Conservation (phyloP, 2,797 vertebrate species). For the Momotus momota region DNA sequence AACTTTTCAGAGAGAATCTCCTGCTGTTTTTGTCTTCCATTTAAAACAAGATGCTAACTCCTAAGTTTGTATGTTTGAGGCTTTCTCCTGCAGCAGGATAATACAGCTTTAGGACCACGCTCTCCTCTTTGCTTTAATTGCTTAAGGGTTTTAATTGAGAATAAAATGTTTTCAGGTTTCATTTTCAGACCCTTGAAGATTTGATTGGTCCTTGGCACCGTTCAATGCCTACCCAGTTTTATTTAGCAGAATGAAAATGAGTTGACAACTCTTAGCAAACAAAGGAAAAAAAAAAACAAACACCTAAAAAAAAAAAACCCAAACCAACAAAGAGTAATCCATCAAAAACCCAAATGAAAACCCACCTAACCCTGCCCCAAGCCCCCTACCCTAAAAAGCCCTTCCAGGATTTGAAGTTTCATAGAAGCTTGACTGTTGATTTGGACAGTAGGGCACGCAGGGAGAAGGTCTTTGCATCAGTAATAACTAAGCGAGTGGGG, state of each 20-base stretch:
- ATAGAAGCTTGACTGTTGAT: not conserved
- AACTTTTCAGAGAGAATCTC: not conserved
- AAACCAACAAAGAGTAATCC: no score
- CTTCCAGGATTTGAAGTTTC: not conserved
- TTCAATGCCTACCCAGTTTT: not conserved
- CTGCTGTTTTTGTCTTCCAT: not conserved
- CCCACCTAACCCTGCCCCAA: rapidly evolving
- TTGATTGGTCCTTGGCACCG: not conserved
- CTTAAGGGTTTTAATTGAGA: not conserved
- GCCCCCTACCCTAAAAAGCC: rapidly evolving
- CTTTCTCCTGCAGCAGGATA: not conserved
- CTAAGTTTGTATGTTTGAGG: not conserved
- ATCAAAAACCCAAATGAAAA: not conserved
- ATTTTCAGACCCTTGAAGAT: not conserved
- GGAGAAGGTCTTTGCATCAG: not conserved
- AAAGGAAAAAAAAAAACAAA: no score
- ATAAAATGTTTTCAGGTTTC: not conserved
- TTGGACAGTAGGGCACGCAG: not conserved
- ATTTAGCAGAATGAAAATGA: not conserved
- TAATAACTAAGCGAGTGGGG: not conserved
- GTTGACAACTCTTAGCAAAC: not conserved
- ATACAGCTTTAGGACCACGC: not conserved
- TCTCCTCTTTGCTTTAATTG: not conserved
- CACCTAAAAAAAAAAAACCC: no score
- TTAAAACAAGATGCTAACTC: not conserved